These are phyloP conservation scores for Cotesia chilonis DNA, from an alignment of 1,140 invertebrate genomes.

Conservation along the genomic window DNA sequence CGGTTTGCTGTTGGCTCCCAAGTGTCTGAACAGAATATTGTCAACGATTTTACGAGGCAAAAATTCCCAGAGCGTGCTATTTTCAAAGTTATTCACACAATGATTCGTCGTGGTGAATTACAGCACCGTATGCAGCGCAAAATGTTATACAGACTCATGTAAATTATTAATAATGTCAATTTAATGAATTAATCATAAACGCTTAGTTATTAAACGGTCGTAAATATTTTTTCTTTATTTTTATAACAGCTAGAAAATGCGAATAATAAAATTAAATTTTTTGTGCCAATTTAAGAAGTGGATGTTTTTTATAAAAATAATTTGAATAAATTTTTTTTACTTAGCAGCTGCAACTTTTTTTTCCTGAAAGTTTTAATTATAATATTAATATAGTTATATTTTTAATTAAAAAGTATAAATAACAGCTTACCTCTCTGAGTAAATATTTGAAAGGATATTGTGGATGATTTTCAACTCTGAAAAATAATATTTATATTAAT, in stretches of 20 bases:
- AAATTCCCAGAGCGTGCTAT: constrained; percentile 91
- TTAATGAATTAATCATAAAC: not conserved
- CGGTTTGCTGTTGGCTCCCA: constrained; percentile 96
- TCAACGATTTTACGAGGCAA: constrained; percentile 93
- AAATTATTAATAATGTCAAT: constrained; percentile 48
- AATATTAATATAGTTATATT: too few species aligned
- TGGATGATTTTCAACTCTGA: constrained; percentile 67
- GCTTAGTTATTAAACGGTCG: too few species aligned
- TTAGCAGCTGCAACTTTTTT: not conserved
- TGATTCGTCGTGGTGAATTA: constrained; percentile 94
- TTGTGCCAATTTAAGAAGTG: constrained; percentile 8
- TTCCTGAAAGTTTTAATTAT: not conserved
- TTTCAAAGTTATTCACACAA: constrained; percentile 89
- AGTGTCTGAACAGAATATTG: constrained; percentile 92
- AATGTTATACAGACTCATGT: constrained; percentile 92
- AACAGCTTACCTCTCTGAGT: constrained; percentile 34
- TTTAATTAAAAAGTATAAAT: too few species aligned
- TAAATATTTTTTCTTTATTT: constrained; percentile 16
- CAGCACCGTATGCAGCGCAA: constrained; percentile 96
- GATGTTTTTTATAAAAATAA: not conserved
- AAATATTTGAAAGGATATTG: constrained; percentile 67
- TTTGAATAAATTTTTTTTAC: constrained; percentile 12
- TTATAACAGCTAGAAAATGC: constrained; percentile 9
- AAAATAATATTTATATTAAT: constrained; percentile 39
- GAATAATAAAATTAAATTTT: constrained; percentile 14